Base-by-base conservation (phyloP, 1,140 invertebrate species). In the Zaprionus ornatus region DNA sequence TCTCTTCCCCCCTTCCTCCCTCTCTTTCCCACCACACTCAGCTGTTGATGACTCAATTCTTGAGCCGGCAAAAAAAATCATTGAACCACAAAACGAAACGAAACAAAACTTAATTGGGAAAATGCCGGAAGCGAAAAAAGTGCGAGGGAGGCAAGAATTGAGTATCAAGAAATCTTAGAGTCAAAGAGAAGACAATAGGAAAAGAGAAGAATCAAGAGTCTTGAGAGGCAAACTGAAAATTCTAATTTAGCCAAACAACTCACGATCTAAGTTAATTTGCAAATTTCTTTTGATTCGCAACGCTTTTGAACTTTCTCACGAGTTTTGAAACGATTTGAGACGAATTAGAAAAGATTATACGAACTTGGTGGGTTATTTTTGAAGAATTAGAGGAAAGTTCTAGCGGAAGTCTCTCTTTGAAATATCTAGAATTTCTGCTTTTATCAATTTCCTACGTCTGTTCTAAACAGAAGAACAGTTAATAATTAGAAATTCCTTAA, bases 41-140 rank as follows among this genome's bases (percentile, higher is more conserved):
- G 29, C 21, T 13, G 13, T 17, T 45, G 60, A 82, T 75, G 74
- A 72, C 79, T 86, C 63, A 82, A 86, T 85, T 81, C 52, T 21
- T 45, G 29, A 69, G 61, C 64, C 32, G 35, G 62, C 68, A 40
- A 74, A 74, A n/a, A 40, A 74, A 67, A 32, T 61, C 73, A 77
- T 60, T 69, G 71, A 78, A 74, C 65, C 75, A 52, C 63, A 65
- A 17, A 45, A 17, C n/a, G 61, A 60, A 65, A 25, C 25, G 29
- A 29, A 65, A 64, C 59, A 35, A 74, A 80, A 78, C 65, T 80
- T 85, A 40, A 68, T 73, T 74, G 67, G 63, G 37, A 66, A 82
- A 82, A 79, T 76, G 64, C 73, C 81, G 77, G 77, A 83, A 80
- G 64, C 77, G 50, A 50, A 62, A 40, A 45, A 21, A 55, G 4